Percentiles rank a stretch among this genome's conserved stretches.
phyloP scores from a whole-genome alignment of 35 echinoderm and acorn worm species.

The Ophiothrix spiculata region DNA sequence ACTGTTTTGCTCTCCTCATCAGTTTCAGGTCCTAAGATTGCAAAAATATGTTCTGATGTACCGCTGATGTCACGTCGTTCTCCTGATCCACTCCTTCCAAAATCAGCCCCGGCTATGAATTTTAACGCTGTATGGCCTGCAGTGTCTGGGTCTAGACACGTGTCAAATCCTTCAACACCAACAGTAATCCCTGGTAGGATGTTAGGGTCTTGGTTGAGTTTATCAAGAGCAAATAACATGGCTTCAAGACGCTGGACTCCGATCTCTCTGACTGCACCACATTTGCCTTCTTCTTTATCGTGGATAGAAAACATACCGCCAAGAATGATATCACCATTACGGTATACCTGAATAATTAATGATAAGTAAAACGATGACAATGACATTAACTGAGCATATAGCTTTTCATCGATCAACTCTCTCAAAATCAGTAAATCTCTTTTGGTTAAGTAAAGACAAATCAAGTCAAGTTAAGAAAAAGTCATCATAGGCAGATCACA shows the following conservation, averaged over 20 bases:
- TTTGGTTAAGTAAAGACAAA: no score
- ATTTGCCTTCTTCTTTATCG: constrained; percentile 22
- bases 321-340: constrained; percentile 69
- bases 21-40: constrained; percentile 60
- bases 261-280: constrained; percentile 26
- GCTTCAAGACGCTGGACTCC: constrained; percentile 75
- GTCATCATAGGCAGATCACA: no score
- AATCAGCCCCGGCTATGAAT: constrained; percentile 46
- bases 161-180: constrained; percentile 73
- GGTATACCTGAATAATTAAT: constrained; percentile 50
- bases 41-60: constrained; percentile 64
- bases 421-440: no score
- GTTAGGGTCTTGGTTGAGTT: constrained; percentile 49
- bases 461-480: no score
- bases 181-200: constrained; percentile 61
- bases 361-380: no score
- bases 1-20: constrained; percentile 54
- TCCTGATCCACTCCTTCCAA: constrained; percentile 70
- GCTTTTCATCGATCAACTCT: no score
- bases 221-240: constrained; percentile 74
- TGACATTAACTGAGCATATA: no score
- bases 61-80: constrained; percentile 13
- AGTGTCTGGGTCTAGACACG: constrained; percentile 32
- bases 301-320: constrained; percentile 81
- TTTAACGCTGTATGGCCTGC: constrained; percentile 48